Evolutionary conservation across 2,113 vertebrate genomes (phyloP).

Genomic region (Hydrochoerus hydrochaeris): DNA sequence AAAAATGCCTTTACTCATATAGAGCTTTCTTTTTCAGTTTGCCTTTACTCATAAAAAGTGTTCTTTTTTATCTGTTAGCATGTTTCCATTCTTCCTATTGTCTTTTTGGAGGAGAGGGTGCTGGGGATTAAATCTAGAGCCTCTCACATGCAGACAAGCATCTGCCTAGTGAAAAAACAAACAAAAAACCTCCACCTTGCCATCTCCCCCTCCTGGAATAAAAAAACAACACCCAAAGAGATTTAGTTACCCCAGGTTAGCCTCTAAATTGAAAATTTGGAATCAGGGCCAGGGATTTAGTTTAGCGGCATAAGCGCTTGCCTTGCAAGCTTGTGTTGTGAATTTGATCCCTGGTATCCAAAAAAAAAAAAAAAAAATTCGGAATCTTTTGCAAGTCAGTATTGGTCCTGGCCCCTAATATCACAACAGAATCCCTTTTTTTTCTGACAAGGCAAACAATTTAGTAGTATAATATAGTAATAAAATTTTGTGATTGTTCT

Average conservation of each 20-base stretch:
- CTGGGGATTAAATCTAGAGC: neutral
- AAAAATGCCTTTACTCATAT: neutral
- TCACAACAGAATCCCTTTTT: neutral
- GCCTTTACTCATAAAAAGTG: neutral
- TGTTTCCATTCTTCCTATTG: slow-evolving; percentile 2
- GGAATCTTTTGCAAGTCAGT: neutral
- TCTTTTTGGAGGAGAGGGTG: neutral
- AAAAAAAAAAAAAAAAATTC: too few species aligned
- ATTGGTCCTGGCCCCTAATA: neutral
- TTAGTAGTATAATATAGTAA: neutral
- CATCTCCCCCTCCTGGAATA: neutral
- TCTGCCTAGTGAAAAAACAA: neutral
- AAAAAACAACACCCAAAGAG: neutral
- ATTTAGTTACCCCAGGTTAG: neutral
- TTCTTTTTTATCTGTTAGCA: neutral
- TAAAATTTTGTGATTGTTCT: neutral
- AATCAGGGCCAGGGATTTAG: too few species aligned
- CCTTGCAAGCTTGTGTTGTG: too few species aligned
- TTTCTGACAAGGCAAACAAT: neutral
- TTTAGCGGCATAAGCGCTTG: too few species aligned
- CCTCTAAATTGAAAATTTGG: slow-evolving; percentile 10
- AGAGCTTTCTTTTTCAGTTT: neutral
- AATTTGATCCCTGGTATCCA: too few species aligned
- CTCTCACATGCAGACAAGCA: neutral
- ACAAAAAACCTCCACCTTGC: neutral